These are phyloP conservation scores for Clanis bilineata DNA, from an alignment of 2,888 invertebrate genomes.

Conservation along the genomic window DNA sequence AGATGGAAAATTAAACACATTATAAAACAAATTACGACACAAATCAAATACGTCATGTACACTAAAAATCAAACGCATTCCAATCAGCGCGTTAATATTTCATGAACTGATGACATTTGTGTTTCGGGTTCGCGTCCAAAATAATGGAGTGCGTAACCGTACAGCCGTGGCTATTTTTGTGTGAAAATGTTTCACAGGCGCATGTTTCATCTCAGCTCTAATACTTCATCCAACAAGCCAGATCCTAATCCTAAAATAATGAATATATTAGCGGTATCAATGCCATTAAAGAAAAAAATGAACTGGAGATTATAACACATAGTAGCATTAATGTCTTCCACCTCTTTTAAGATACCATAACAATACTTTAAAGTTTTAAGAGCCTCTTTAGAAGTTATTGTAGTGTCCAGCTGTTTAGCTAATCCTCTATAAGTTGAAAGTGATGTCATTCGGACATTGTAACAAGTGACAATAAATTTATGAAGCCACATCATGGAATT, in stretches of 20 bases:
- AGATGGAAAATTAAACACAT: not conserved
- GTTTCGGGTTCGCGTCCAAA: not conserved
- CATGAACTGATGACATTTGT: conserved; percentile 1
- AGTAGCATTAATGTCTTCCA: too few relatives aligned
- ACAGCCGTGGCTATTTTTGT: not conserved
- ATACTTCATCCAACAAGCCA: not conserved
- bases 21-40: not conserved
- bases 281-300: too few relatives aligned
- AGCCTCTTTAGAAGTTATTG: not conserved
- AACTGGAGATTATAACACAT: too few relatives aligned
- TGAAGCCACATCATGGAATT: not conserved
- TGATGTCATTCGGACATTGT: conserved; percentile 4
- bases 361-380: not conserved
- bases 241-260: too few relatives aligned
- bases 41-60: not conserved
- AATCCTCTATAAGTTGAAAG: not conserved
- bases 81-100: conserved; percentile 2
- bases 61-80: not conserved
- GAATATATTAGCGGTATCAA: too few relatives aligned
- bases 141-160: not conserved
- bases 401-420: not conserved
- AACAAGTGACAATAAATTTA: too few relatives aligned
- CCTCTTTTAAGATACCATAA: too few relatives aligned
- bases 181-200: not conserved
- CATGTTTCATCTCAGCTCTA: not conserved